Percentiles rank a stretch among this genome's conserved stretches.
These are phyloP conservation scores for Sporophila hypoxantha DNA, from an alignment of 2,113 vertebrate species.

Conservation along the genomic window DNA sequence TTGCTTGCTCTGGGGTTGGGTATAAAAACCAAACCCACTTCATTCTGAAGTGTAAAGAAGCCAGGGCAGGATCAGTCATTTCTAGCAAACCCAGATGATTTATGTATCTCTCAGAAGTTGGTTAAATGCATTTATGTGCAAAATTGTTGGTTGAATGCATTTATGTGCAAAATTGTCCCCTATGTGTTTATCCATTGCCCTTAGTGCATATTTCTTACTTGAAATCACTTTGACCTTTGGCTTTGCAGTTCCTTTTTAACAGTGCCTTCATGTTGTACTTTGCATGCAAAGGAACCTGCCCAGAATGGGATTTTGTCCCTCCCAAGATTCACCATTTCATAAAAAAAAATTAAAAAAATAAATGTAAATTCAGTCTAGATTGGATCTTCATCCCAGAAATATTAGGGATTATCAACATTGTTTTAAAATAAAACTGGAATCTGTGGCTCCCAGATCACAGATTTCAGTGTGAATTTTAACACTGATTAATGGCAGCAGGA, in stretches of 20 bases:
- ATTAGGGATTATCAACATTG: background rate
- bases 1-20: background rate
- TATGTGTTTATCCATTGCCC: background rate
- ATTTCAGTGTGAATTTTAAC: background rate
- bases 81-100: background rate
- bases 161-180: background rate
- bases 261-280: background rate
- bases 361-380: background rate
- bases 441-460: background rate
- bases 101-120: background rate
- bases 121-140: constrained; percentile 6
- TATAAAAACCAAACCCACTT: background rate
- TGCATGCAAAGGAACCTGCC: background rate
- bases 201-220: background rate
- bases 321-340: background rate
- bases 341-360: background rate
- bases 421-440: background rate
- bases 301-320: background rate
- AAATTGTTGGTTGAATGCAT: background rate
- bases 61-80: background rate
- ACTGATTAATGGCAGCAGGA: background rate
- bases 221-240: background rate
- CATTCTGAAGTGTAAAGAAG: background rate
- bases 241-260: background rate
- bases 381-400: background rate